These are phyloP conservation scores for Cordylochernes scorpioides DNA, from an alignment of 2,888 invertebrate species.

Conservation along the genomic window DNA sequence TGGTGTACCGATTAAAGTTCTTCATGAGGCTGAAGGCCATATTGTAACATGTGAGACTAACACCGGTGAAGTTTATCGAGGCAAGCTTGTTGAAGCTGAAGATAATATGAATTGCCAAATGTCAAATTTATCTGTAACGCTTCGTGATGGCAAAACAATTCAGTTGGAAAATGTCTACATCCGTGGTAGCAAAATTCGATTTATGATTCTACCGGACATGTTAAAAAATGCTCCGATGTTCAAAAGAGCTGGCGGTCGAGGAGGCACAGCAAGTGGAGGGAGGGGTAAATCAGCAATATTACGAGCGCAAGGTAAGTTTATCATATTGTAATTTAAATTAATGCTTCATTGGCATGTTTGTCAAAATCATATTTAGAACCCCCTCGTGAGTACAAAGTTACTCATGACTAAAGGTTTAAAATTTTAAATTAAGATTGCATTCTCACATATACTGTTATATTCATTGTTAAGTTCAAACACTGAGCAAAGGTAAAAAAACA, in stretches of 20 bases:
- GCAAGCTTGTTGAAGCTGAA: conserved; percentile 93
- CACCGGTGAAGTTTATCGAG: conserved; percentile 88
- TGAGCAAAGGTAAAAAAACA: no score
- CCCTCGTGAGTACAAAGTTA: no score
- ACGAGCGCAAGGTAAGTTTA: conserved; percentile 49
- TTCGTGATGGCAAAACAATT: conserved; percentile 76
- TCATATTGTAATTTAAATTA: no score
- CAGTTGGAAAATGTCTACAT: conserved; percentile 94
- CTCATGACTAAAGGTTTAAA: no score
- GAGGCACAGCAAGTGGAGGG: conserved; percentile 38
- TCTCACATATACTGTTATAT: no score
- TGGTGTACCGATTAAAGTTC: conserved; percentile 95
- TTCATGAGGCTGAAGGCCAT: conserved; percentile 98
- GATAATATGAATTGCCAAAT: conserved; percentile 99
- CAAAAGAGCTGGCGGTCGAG: conserved; percentile 27
- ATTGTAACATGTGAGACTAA: conserved; percentile 93
- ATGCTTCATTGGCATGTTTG: no score
- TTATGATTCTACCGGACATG: conserved; percentile 95
- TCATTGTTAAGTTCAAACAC: no score
- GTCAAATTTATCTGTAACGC: conserved; percentile 70
- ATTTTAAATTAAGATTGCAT: no score
- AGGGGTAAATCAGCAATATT: conserved; percentile 67
- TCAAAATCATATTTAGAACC: no score
- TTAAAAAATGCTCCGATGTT: conserved; percentile 41
- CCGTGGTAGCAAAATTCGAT: conserved; percentile 86